Evolutionary conservation across 2,113 vertebrate genomes (phyloP).

Genomic region (Phaethon lepturus): DNA sequence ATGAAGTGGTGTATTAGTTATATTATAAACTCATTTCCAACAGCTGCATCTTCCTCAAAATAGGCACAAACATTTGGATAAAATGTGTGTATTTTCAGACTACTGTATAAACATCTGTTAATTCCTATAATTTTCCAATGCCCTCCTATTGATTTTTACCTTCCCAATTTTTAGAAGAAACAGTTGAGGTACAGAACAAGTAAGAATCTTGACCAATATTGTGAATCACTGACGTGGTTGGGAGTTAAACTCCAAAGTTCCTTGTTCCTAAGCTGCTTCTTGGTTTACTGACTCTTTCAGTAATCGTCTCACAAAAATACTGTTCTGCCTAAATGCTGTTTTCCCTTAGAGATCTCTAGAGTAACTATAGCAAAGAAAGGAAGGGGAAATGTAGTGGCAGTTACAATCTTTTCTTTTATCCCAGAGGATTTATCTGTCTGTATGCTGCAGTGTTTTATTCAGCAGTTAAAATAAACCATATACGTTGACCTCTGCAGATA

Average conservation of each 20-base stretch:
- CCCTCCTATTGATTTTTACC: not conserved
- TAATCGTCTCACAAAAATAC: not conserved
- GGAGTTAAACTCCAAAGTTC: not conserved
- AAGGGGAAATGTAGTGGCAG: not conserved
- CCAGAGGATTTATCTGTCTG: not conserved
- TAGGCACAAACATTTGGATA: not conserved
- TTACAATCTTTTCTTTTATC: not conserved
- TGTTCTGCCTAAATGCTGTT: not conserved
- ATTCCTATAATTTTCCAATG: not conserved
- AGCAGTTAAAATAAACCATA: constrained; percentile 4
- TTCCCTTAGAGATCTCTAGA: not conserved
- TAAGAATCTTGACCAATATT: not conserved
- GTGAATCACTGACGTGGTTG: not conserved
- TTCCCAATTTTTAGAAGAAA: not conserved
- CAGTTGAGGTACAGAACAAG: not conserved
- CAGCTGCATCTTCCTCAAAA: not conserved
- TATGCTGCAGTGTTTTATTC: not conserved
- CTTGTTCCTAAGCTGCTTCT: not conserved
- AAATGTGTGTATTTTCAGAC: not conserved
- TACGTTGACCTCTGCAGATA: not conserved
- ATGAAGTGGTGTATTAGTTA: not conserved
- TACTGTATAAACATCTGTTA: not conserved
- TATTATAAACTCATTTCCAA: not conserved
- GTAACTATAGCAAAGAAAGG: not conserved
- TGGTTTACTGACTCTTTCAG: not conserved